These are phyloP conservation scores for Dermolepida albohirtum DNA, from an alignment of 2,888 invertebrate genomes.

Conservation along the genomic window DNA sequence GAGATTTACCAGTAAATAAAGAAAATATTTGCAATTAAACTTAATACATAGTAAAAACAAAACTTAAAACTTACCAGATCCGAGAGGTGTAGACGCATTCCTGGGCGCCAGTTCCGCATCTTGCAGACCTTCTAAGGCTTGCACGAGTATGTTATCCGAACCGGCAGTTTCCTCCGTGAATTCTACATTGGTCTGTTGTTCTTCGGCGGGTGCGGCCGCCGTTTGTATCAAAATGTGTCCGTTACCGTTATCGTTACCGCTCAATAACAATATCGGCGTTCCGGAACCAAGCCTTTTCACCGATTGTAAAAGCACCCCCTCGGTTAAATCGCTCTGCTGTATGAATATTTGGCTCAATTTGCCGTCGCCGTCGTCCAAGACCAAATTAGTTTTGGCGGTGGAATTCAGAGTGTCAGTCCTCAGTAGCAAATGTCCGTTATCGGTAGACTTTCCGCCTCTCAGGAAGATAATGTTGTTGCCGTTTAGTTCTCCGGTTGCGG, in stretches of 20 bases:
- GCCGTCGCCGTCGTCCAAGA: slow-evolving; percentile 57
- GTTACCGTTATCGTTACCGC: slow-evolving; percentile 59
- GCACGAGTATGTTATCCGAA: slow-evolving; percentile 56
- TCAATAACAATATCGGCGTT: slow-evolving; percentile 61
- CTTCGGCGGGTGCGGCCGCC: slow-evolving; percentile 55
- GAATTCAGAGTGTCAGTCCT: slow-evolving; percentile 55
- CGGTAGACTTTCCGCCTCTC: slow-evolving; percentile 57
- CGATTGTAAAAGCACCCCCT: slow-evolving; percentile 62
- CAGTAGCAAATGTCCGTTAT: slow-evolving; percentile 60
- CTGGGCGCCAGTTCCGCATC: slow-evolving; percentile 57
- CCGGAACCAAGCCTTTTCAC: slow-evolving; percentile 61
- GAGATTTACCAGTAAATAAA: too few species aligned
- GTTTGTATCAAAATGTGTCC: slow-evolving; percentile 61
- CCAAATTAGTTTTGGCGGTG: slow-evolving; percentile 53
- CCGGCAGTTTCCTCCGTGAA: slow-evolving; percentile 44
- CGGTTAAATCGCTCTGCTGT: slow-evolving; percentile 60
- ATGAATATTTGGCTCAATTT: slow-evolving; percentile 61
- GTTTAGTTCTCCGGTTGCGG: slow-evolving; percentile 53
- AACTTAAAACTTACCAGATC: slow-evolving; percentile 58
- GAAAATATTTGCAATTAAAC: too few species aligned
- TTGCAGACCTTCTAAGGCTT: slow-evolving; percentile 57
- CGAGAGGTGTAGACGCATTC: slow-evolving; percentile 58
- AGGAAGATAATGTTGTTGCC: slow-evolving; percentile 61
- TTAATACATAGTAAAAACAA: not conserved
- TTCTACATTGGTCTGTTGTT: slow-evolving; percentile 49